A percentile compares a stretch with the other conserved stretches of the same genome.
phyloP scores from a whole-genome alignment of 1,140 invertebrate genomes.

The Rhopalosiphum padi region DNA sequence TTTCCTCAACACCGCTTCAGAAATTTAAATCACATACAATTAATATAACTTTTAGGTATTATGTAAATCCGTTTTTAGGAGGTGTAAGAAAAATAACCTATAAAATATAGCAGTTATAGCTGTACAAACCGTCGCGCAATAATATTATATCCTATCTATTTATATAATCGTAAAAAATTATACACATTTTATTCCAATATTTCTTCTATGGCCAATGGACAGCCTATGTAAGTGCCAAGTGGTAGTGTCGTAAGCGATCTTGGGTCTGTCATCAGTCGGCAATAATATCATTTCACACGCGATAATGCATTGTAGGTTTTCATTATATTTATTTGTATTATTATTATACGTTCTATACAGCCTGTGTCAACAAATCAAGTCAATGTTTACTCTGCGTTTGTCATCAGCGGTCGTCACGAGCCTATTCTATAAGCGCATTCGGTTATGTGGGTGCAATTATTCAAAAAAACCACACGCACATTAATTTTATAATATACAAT shows the following conservation, averaged over 20 bases:
- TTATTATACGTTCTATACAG: not conserved
- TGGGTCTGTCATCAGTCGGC: constrained; percentile 23
- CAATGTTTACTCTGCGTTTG: constrained; percentile 48
- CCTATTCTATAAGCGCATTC: not conserved
- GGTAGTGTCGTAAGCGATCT: constrained; percentile 17
- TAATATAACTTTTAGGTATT: not conserved
- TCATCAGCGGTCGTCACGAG: not conserved
- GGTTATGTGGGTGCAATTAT: constrained; percentile 8
- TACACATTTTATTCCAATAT: not conserved
- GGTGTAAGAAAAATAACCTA: no score
- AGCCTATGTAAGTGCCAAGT: constrained; percentile 24
- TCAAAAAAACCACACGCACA: constrained; percentile 20
- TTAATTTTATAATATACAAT: constrained; percentile 17
- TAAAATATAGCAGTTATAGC: not conserved
- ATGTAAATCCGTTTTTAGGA: no score
- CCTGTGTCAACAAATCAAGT: constrained; percentile 45
- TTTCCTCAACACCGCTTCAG: not conserved
- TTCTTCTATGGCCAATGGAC: not conserved
- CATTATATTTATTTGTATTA: constrained; percentile 38
- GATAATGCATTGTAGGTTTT: constrained; percentile 16
- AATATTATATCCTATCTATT: not conserved
- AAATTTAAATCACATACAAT: not conserved
- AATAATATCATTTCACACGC: constrained; percentile 53
- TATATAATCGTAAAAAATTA: not conserved
- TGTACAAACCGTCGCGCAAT: not conserved